phyloP scores from a whole-genome alignment of 2,888 invertebrate species.

The Drosophila limbata region DNA sequence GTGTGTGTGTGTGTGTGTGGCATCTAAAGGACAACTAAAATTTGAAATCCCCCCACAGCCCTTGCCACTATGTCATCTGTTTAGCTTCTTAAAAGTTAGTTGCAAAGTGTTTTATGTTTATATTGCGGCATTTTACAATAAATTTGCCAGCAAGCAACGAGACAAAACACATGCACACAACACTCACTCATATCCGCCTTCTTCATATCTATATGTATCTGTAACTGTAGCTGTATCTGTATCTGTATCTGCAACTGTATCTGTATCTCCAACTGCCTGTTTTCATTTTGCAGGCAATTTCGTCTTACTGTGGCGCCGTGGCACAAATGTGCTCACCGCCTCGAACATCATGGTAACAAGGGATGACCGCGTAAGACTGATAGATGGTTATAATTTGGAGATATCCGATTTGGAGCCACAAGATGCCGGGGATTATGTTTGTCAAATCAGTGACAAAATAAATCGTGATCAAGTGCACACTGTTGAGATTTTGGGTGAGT shows the following conservation, averaged over 20 bases:
- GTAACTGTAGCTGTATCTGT: slow-evolving; percentile 4
- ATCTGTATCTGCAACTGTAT: slow-evolving; percentile 2
- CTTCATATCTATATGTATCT: not conserved
- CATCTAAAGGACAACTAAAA: slow-evolving; percentile 43
- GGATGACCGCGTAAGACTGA: slow-evolving; percentile 89
- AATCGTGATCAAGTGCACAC: slow-evolving; percentile 90
- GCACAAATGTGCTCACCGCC: slow-evolving; percentile 90
- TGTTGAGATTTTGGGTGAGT: slow-evolving; percentile 88
- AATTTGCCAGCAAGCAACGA: slow-evolving; percentile 59
- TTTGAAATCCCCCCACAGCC: slow-evolving; percentile 4
- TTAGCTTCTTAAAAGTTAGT: slow-evolving; percentile 55
- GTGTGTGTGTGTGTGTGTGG: slow-evolving; percentile 1
- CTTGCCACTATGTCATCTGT: slow-evolving; percentile 43
- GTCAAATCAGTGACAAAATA: slow-evolving; percentile 90
- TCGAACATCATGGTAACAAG: slow-evolving; percentile 90
- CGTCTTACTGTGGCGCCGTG: slow-evolving; percentile 90
- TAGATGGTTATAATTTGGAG: slow-evolving; percentile 90
- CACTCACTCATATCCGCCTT: slow-evolving; percentile 28
- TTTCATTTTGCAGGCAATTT: slow-evolving; percentile 86
- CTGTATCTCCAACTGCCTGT: slow-evolving; percentile 13
- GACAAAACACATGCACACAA: slow-evolving; percentile 28
- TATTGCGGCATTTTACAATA: slow-evolving; percentile 72
- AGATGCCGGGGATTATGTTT: slow-evolving; percentile 89
- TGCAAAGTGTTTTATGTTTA: slow-evolving; percentile 63
- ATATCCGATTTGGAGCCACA: slow-evolving; percentile 90